Percentiles rank a stretch among this genome's conserved stretches.
These are phyloP conservation scores for Paragorgia papillata DNA, from an alignment of 92 coral and sea anemone species.

Conservation along the genomic window DNA sequence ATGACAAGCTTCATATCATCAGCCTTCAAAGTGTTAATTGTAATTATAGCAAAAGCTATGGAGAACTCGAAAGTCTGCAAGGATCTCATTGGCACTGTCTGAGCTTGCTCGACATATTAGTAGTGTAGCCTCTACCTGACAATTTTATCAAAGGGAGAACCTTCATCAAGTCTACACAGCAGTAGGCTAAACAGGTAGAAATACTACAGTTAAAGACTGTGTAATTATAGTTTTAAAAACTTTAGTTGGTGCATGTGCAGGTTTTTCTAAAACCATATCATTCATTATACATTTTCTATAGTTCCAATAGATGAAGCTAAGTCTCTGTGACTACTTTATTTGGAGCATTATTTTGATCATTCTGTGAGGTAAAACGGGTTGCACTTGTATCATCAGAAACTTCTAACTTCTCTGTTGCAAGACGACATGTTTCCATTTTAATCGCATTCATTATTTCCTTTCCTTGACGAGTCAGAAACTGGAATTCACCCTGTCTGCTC, in stretches of 20 bases:
- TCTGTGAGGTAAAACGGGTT: background rate
- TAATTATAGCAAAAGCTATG: too few species aligned
- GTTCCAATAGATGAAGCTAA: background rate
- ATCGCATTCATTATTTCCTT: constrained; percentile 89
- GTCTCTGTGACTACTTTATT: constrained; percentile 11
- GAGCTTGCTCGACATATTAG: too few species aligned
- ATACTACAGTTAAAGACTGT: too few species aligned
- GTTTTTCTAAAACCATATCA: background rate
- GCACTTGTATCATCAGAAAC: constrained; percentile 35
- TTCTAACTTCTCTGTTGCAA: constrained; percentile 50
- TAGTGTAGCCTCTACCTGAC: too few species aligned
- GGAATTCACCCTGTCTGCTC: constrained; percentile 82
- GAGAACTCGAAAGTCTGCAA: too few species aligned
- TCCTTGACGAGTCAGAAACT: constrained; percentile 90
- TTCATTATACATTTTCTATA: background rate
- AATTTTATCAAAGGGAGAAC: too few species aligned
- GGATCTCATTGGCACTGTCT: too few species aligned
- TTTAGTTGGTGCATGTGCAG: background rate
- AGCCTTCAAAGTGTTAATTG: too few species aligned
- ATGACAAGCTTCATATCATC: too few species aligned
- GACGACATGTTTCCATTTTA: constrained; percentile 91
- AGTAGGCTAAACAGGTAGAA: too few species aligned
- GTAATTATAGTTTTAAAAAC: too few species aligned
- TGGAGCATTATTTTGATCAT: background rate
- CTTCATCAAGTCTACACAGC: too few species aligned